These are phyloP conservation scores for Conops quadrifasciatus DNA, from an alignment of 2,888 invertebrate species.

Conservation along the genomic window DNA sequence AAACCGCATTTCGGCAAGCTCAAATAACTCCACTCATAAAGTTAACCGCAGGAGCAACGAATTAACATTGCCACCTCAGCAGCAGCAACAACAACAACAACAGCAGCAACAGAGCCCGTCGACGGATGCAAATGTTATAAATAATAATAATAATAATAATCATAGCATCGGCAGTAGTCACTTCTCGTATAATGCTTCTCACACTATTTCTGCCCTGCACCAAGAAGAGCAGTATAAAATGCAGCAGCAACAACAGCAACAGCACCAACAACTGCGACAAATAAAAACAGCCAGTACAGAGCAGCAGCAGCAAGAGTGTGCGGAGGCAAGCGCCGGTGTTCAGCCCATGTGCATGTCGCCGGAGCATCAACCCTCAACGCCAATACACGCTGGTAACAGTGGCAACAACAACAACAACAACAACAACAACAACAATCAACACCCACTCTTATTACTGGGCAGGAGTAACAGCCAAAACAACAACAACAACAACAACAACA, in stretches of 20 bases:
- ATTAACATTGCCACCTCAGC: constrained; percentile 43
- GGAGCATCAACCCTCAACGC: constrained; percentile 53
- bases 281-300: constrained; percentile 42
- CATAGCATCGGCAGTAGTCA: constrained; percentile 52
- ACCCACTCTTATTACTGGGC: constrained; percentile 35
- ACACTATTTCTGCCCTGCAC: constrained; percentile 32
- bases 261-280: constrained; percentile 52
- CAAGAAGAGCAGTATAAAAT: constrained; percentile 48
- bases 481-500: constrained; percentile 36
- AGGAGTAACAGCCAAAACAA: constrained; percentile 42
- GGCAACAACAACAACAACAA: constrained; percentile 42
- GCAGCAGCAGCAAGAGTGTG: constrained; percentile 49
- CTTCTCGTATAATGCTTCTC: constrained; percentile 53
- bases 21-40: constrained; percentile 56
- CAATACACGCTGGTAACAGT: constrained; percentile 29
- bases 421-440: constrained; percentile 41
- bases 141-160: constrained; percentile 48
- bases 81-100: constrained; percentile 41
- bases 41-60: constrained; percentile 50
- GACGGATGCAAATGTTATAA: constrained; percentile 58
- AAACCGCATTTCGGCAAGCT: constrained; percentile 54
- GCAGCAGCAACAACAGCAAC: constrained; percentile 45
- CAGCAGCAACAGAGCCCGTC: constrained; percentile 47
- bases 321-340: constrained; percentile 48
- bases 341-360: constrained; percentile 63